Evolutionary conservation across 2,888 invertebrate genomes (phyloP), one percentile per base, ranked within the genome.

Genomic region (Lithophane socia): DNA sequence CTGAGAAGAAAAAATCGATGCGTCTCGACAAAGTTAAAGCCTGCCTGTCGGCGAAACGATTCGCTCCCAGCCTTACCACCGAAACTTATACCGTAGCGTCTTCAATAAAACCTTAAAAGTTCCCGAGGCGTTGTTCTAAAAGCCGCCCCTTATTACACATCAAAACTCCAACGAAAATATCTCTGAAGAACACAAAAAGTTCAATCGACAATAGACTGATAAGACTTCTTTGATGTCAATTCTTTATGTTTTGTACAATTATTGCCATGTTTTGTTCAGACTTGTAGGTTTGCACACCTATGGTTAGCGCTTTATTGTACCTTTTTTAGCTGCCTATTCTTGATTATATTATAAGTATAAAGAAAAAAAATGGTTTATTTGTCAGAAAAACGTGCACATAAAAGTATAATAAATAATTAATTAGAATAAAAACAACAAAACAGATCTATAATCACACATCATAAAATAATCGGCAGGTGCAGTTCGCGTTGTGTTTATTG

Each of bases 91-190:
- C 82, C 85, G 82, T 79, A 79, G 79, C 82, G 75, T 78, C 86
- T 82, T 80, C 80, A 89, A 89, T 90, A 90, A 92, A 92, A 89
- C 89, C 87, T 83, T 85, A 86, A 91, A 90, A 90, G 86, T 88
- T 90, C 87, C 86, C 82, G 77, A 81, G 85, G 89, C 88, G 80
- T 88, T 90, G 84, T 88, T 88, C 88, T 89, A 88, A 90, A 89
- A 87, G 84, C 85, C 86, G 74, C 82, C 86, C 89, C 91, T 87
- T 90, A 90, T 90, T 91, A 89, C 89, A 88, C 90, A 89, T 90
- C 87, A 89, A 91, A 92, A 91, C 89, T 87, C 83, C 77, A 71
- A 66, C 64, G 61, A 77, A 86, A 90, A 91, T 88, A 88, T 87
- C 82, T 87, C 82, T 77, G 68, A 74, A 81, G 74, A 84, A 82